Evolutionary conservation across 2,888 invertebrate genomes (phyloP).

Genomic region (Agapetus fuscipes): DNA sequence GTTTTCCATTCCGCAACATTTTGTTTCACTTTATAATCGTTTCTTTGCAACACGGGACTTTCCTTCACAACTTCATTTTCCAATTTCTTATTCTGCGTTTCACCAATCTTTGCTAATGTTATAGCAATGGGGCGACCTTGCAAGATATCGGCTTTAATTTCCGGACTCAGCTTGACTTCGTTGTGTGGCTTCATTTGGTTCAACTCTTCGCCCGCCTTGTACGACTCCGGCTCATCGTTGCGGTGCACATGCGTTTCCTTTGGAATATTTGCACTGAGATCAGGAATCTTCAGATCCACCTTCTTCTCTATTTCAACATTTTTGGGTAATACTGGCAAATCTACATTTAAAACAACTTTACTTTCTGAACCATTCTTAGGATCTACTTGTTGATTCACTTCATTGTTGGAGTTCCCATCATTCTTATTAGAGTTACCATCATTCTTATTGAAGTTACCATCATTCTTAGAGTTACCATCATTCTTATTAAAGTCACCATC

Average conservation of each 20-base stretch:
- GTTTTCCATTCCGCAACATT: background rate
- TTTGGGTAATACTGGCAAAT: too few relatives aligned
- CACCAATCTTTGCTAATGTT: constrained; percentile 1
- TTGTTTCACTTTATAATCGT: background rate
- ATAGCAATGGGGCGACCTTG: constrained; percentile 2
- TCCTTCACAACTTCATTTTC: background rate
- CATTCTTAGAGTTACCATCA: too few relatives aligned
- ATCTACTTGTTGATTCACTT: too few relatives aligned
- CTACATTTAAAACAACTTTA: too few relatives aligned
- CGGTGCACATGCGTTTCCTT: constrained; percentile 29
- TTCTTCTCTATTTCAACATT: too few relatives aligned
- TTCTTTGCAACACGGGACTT: background rate
- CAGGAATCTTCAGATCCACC: too few relatives aligned
- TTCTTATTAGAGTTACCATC: too few relatives aligned
- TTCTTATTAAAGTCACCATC: too few relatives aligned
- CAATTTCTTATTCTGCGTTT: constrained; percentile 6
- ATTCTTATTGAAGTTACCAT: too few relatives aligned
- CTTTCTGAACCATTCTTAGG: too few relatives aligned
- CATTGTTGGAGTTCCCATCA: too few relatives aligned
- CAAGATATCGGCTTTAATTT: constrained; percentile 9
- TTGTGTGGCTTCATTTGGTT: constrained; percentile 22
- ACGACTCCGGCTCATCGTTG: constrained; percentile 36
- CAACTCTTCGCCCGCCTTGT: constrained; percentile 33
- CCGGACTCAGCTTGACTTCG: constrained; percentile 13
- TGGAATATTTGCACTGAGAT: too few relatives aligned